Evolutionary conservation across 2,113 vertebrate genomes (phyloP), one percentile per base, ranked within the genome.

Genomic region (Sardina pilchardus): DNA sequence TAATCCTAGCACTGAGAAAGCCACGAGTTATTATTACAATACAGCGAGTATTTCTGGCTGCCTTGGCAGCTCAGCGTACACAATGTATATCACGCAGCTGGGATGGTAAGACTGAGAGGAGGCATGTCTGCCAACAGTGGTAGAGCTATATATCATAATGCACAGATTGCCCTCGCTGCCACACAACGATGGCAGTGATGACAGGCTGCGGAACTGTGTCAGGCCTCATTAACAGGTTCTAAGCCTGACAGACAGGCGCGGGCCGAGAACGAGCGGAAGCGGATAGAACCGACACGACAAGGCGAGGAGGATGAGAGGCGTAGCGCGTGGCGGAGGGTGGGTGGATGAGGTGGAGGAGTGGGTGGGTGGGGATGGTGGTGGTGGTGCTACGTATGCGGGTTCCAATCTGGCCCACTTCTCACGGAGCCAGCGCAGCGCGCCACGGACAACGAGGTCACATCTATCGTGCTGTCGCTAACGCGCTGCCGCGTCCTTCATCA

Each of bases 201-300:
- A 78, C 71, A 78, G 71, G 71, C 71, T 3, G 71, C 19, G 71
- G 71, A 78, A 78, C 30, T 78, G 2, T 78, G 42, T 67, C 47
- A 53, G 82, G 50, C 78, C 75, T 84, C 85, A 86, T 56, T 78
- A 86, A 50, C 83, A 82, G 78, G 50, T 84, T 81, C 50, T 44
- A 36, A 47, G 82, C 39, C 43, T 81, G 81, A 71, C 81, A 82
- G 85, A 84, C 63, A 48, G 78, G 81, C 26, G 30, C 34, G 30
- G 34, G 71, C 3, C 14, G 34, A 34, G 71, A 34, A 59, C 19
- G 71, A 39, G 30, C 4, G 34, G 71, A 78, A 16, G 71, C 26
- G 30, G 63, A 71, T 10, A 71, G 16, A 71, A 16, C n/a, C 53
- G 53, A 4, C 53, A 59, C 53, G 53, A 59, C 53, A 59, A 59